Conservation (phyloP, 2,797 vertebrate genomes). For the Peromyscus eremicus region DNA sequence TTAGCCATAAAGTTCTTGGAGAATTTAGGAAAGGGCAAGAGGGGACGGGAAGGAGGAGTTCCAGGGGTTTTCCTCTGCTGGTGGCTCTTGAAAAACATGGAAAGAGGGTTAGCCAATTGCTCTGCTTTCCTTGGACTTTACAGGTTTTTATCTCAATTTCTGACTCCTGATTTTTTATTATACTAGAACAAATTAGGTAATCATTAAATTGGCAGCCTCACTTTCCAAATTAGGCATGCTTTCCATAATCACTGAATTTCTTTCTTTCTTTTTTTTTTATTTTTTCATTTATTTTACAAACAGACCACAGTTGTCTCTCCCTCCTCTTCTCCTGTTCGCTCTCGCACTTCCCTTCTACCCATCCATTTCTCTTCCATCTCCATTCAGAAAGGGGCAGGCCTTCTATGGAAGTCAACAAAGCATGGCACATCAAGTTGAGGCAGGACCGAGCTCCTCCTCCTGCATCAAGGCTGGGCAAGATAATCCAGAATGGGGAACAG, state of each 20-base stretch:
- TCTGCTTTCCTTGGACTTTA: neutral
- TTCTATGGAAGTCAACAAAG: neutral
- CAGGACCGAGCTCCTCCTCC: neutral
- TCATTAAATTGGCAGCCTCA: neutral
- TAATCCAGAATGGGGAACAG: neutral
- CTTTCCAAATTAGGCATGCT: neutral
- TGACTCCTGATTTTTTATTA: neutral
- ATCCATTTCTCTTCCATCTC: neutral
- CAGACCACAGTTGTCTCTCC: neutral
- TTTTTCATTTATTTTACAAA: neutral
- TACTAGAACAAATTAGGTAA: neutral
- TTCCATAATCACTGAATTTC: constrained; percentile 31
- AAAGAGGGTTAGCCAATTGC: neutral
- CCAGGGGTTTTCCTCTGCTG: neutral
- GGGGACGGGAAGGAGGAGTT: neutral
- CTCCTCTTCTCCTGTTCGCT: neutral
- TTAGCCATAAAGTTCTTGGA: neutral
- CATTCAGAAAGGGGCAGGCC: neutral
- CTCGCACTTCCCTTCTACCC: neutral
- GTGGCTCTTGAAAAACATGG: neutral
- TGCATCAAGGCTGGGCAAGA: neutral
- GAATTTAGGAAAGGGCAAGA: neutral
- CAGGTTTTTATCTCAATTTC: neutral
- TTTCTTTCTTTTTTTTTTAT: neutral
- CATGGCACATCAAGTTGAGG: neutral